Evolutionary conservation across 2,113 vertebrate species (phyloP).

Genomic region (Mormoops blainvillei): DNA sequence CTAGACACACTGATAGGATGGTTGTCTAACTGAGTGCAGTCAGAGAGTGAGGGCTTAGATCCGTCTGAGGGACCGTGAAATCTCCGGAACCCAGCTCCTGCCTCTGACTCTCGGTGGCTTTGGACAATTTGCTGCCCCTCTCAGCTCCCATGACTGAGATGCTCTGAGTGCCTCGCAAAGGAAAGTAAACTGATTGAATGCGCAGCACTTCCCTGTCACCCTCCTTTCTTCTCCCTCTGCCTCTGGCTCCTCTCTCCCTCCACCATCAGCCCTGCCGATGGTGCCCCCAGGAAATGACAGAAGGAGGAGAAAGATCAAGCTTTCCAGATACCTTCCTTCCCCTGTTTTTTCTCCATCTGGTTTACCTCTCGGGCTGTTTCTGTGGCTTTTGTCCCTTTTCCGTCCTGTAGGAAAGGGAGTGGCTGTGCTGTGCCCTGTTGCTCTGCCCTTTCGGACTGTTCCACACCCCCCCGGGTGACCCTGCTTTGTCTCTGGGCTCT

Average conservation of each 20-base stretch:
- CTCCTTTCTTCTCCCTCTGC: background rate
- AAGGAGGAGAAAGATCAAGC: background rate
- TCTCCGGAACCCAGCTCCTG: background rate
- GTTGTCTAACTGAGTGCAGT: background rate
- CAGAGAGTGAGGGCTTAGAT: background rate
- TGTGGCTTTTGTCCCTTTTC: background rate
- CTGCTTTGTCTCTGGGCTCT: background rate
- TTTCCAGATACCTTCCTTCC: background rate
- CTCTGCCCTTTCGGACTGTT: background rate
- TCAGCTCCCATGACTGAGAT: background rate
- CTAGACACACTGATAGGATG: background rate
- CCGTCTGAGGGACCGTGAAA: background rate
- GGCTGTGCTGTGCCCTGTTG: rapidly evolving
- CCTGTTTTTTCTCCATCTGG: background rate
- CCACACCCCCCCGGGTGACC: no score
- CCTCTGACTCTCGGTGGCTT: background rate
- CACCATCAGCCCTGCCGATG: no score
- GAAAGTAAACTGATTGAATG: background rate
- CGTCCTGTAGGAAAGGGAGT: no score
- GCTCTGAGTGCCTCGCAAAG: background rate
- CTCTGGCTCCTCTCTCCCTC: no score
- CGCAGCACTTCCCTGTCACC: background rate
- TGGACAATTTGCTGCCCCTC: no score
- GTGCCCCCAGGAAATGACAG: background rate
- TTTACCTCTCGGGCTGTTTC: background rate